Evolutionary conservation across 1,140 invertebrate genomes (phyloP), one percentile per base, ranked within the genome.

Genomic region (Drosophila teissieri): DNA sequence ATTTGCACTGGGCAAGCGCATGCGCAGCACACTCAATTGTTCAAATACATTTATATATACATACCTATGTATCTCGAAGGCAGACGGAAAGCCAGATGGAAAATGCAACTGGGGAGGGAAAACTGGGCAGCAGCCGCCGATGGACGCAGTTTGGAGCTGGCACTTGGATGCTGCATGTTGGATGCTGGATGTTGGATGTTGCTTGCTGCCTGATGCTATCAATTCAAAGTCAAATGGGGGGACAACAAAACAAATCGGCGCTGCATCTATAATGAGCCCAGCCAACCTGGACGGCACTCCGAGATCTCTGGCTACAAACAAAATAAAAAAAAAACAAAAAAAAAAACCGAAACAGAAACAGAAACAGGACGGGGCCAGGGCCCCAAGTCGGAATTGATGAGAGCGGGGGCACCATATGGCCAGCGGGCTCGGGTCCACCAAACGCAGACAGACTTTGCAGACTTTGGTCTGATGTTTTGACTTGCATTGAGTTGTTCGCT

Each of bases 141-240:
- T 58, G 45, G 45, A 14, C 22, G 45, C 12, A 24, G 22, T 24
- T 46, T 15, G 15, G 7, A 2, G 27, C 6, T 44, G 63, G 51
- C 36, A 31, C 6, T 46, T 34, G 45, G 45, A 56, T 74, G 69
- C 63, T 78, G 68, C 52, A 42, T 64, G 46, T 27, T 39, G 45
- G 56, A 52, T 69, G 74, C 69, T 77, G 68, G 22, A 46, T n/a
- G 34, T 52, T 64, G 68, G 63, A 42, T 60, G 46, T 27, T 39
- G 45, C 51, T 48, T 69, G 75, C 74, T 78, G 68, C 75, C 79
- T 55, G 84, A 88, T 88, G 84, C 84, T 88, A 88, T 88, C 84
- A 89, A 88, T 88, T 89, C 85, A 89, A 89, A 88, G 84, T 88
- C 84, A 88, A 88, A 88, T 88, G 85, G 84, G 80, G 82, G 84